phyloP scores from a whole-genome alignment of 2,113 vertebrate genomes.

The Sceloporus undulatus region DNA sequence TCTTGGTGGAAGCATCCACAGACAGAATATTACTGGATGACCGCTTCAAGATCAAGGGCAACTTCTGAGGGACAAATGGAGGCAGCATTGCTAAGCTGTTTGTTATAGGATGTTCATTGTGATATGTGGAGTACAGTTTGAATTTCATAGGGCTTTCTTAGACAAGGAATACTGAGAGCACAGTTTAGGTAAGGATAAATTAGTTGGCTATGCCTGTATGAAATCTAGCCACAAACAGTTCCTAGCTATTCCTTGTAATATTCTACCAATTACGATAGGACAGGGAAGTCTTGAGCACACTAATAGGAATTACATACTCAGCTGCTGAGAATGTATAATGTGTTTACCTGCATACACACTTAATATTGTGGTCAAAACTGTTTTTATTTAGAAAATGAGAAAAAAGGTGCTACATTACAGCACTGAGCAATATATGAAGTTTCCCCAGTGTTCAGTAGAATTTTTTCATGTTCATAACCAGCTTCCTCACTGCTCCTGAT shows the following conservation, averaged over 20 bases:
- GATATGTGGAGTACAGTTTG: no score
- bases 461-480: background rate
- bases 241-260: background rate
- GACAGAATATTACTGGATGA: no score
- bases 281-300: background rate
- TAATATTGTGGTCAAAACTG: background rate
- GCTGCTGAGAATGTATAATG: background rate
- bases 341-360: background rate
- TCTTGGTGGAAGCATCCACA: no score
- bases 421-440: background rate
- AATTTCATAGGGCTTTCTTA: no score
- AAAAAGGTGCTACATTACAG: background rate
- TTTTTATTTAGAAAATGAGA: background rate
- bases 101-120: no score
- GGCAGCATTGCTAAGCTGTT: no score
- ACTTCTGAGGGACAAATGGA: no score
- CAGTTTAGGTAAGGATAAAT: background rate
- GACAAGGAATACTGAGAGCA: no score
- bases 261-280: background rate
- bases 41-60: no score
- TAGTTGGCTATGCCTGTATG: rapidly evolving
- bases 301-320: background rate
- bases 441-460: background rate
- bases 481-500: no score
- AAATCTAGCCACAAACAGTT: background rate